phyloP scores from a whole-genome alignment of 1,140 invertebrate species.

The Steinernema feltiae region DNA sequence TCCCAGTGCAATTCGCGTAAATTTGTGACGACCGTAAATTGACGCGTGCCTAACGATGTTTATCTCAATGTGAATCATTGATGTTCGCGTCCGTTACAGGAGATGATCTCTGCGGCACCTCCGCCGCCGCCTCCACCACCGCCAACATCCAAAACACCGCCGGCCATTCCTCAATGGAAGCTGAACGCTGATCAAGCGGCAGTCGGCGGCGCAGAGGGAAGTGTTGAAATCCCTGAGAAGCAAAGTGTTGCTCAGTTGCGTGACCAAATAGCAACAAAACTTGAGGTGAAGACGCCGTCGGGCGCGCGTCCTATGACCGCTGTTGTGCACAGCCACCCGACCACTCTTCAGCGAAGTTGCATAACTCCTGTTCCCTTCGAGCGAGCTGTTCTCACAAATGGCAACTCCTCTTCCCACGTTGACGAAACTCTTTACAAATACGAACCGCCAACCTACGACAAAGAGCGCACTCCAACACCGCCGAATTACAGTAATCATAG shows the following conservation, averaged over 20 bases:
- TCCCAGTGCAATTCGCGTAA: not conserved
- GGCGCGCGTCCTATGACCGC: not conserved
- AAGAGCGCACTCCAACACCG: not conserved
- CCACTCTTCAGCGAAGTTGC: not conserved
- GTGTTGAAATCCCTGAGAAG: not conserved
- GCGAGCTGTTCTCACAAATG: not conserved
- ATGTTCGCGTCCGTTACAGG: not conserved
- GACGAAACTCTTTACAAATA: not conserved
- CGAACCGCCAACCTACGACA: not conserved
- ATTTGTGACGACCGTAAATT: not conserved
- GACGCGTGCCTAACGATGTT: not conserved
- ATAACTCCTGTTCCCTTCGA: not conserved
- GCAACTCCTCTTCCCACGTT: not conserved
- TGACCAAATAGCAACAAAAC: not conserved
- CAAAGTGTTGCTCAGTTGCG: not conserved
- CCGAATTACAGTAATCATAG: not conserved
- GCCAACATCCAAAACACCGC: not conserved
- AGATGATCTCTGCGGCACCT: slow-evolving; percentile 1
- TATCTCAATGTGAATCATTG: not conserved
- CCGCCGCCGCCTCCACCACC: not conserved
- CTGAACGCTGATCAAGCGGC: not conserved
- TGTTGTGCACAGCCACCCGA: not conserved
- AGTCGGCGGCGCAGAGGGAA: not conserved
- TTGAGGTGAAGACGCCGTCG: slow-evolving; percentile 3
- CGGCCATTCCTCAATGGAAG: not conserved